phyloP scores from a whole-genome alignment of 35 echinoderm and acorn worm genomes.

The Lytechinus pictus region DNA sequence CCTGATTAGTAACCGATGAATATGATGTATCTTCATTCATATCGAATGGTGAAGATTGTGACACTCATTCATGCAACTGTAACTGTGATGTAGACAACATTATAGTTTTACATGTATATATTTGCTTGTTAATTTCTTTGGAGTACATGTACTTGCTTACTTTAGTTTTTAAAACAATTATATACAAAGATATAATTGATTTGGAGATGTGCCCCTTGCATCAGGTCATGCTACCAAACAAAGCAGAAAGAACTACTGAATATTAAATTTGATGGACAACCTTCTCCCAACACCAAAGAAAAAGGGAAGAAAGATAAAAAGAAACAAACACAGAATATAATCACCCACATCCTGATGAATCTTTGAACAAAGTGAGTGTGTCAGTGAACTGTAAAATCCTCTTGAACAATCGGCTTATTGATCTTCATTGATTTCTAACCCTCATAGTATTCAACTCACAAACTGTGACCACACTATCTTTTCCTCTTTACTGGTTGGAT shows the following conservation, averaged over 20 bases:
- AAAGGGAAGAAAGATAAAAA: not conserved
- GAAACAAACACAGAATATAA: not conserved
- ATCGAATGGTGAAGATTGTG: not conserved
- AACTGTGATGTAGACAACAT: not conserved
- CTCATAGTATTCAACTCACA: not conserved
- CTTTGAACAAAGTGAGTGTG: not conserved
- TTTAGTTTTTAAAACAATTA: too few relatives aligned
- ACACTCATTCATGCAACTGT: not conserved
- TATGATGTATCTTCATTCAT: not conserved
- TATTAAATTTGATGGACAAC: not conserved
- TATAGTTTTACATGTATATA: too few relatives aligned
- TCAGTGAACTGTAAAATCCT: slow-evolving; percentile 1
- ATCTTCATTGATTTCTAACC: not conserved
- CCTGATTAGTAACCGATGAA: not conserved
- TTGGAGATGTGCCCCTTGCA: too few relatives aligned
- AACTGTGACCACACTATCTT: not conserved
- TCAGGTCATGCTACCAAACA: too few relatives aligned
- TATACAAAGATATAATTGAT: too few relatives aligned
- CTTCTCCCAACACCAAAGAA: not conserved
- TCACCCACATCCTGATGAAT: not conserved
- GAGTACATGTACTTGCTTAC: too few relatives aligned
- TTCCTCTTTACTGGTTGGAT: not conserved
- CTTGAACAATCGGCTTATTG: not conserved
- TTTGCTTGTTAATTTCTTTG: too few relatives aligned
- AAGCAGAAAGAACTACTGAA: too few relatives aligned